Percentiles rank a stretch among this genome's conserved stretches.
Evolutionary conservation across 1,140 invertebrate species (phyloP).

Genomic region (Cydia strobilella): DNA sequence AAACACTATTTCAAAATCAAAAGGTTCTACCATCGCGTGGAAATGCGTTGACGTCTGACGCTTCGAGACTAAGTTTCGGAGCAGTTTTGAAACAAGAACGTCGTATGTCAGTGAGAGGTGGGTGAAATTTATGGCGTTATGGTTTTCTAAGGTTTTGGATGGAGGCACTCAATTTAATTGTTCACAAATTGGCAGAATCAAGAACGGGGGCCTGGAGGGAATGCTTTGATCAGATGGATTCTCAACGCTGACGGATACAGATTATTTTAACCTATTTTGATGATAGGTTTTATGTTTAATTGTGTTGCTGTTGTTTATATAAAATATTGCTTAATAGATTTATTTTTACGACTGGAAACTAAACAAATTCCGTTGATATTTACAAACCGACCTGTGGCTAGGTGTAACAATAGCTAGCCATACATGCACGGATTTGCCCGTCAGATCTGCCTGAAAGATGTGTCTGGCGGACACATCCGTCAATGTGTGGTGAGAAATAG

Average conservation of each 20-base stretch:
- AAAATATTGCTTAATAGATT: no score
- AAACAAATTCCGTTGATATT: no score
- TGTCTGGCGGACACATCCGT: no score
- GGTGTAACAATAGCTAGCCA: no score
- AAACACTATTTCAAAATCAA: not conserved
- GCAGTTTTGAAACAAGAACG: not conserved
- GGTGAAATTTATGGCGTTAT: not conserved
- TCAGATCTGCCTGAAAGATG: no score
- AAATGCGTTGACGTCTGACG: no score
- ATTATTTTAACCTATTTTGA: conserved; percentile 9
- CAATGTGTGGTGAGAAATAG: no score
- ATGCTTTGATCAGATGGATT: not conserved
- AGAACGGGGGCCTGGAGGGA: conserved; percentile 4
- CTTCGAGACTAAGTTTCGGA: not conserved
- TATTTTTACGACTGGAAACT: no score
- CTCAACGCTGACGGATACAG: not conserved
- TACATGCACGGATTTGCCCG: no score
- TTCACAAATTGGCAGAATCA: conserved; percentile 46
- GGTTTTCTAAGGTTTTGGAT: not conserved
- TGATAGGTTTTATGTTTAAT: not conserved
- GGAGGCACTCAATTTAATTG: conserved; percentile 54
- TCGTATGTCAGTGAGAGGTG: not conserved
- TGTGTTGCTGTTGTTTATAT: no score
- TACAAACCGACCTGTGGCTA: no score
- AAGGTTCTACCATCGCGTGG: not conserved